These are phyloP conservation scores for Cheilosia variabilis DNA, from an alignment of 2,888 invertebrate genomes.

Conservation along the genomic window DNA sequence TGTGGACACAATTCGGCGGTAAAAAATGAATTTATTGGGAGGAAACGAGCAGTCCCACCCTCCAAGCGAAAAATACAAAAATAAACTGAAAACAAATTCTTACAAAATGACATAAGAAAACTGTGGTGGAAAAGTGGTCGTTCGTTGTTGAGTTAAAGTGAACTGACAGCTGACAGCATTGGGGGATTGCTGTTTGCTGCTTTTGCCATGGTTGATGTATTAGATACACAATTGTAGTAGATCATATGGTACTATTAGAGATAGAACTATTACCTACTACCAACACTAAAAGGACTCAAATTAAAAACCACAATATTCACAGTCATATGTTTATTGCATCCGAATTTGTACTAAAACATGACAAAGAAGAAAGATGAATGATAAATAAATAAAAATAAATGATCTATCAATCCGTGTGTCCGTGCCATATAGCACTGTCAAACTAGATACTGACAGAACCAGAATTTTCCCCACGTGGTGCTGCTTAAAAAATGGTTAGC, in stretches of 20 bases:
- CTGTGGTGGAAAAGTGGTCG: neutral
- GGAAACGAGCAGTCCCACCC: constrained; percentile 47
- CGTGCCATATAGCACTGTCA: no score
- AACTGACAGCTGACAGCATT: neutral
- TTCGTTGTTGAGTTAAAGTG: constrained; percentile 40
- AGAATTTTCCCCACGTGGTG: no score
- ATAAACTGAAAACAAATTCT: constrained; percentile 69
- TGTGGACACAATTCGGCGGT: constrained; percentile 59
- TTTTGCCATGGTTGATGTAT: constrained; percentile 25
- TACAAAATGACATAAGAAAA: constrained; percentile 56
- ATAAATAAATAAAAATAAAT: no score
- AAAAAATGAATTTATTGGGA: constrained; percentile 51
- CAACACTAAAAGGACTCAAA: no score
- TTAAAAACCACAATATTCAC: no score
- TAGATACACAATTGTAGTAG: neutral
- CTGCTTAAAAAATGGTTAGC: no score
- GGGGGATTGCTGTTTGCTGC: neutral
- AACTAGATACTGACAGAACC: no score
- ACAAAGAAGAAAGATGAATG: no score
- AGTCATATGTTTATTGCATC: no score
- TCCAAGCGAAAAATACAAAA: constrained; percentile 62
- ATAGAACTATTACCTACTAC: no score
- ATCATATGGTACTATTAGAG: neutral
- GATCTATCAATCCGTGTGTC: no score
- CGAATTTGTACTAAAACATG: no score